Evolutionary conservation across 2,888 invertebrate species (phyloP), one percentile per base, ranked within the genome.

Genomic region (Cantharis rufa): DNA sequence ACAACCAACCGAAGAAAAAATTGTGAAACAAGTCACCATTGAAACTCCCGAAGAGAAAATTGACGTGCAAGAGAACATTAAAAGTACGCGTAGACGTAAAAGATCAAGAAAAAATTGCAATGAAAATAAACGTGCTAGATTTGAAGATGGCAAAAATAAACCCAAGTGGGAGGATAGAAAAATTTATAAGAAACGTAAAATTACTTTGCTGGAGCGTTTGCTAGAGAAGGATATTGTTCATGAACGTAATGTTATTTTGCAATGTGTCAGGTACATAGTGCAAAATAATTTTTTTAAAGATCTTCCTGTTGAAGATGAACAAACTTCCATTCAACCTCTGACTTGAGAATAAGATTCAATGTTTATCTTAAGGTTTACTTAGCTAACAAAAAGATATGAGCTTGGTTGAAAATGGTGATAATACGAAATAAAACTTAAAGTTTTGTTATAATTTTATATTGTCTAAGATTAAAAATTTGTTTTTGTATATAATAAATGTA

Each of bases 191-290:
- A 85, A 83, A 80, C 81, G 86, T 28, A 86, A 89, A 80, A 90
- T 90, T 48, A 93, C 93, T 13, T 88, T 95, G 80, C 88, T 95
- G 71, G 92, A 93, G 82, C 93, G 92, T 85, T 87, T 98, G 24
- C 88, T 98, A 74, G 92, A 91, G 70, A 90, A 91, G 75, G 95
- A 97, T 86, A 95, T 98, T 81, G 90, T 93, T 79, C 94, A 95
- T 82, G 98, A 98, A 88, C 90, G 97, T 72, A 98, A 97, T 88
- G 90, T 95, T 69, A 90, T 98, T 70, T 90, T 96, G 28, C 97
- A 98, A 86, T 97, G 97, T 89, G 92, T 97, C 48, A 92, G 94
- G 81, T 92, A 93, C 89, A 92, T 96, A 70, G 92, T 94, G 28
- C 90, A 92, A 80, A 93, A 94, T 82, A 92, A 95, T 82, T 96